These are phyloP conservation scores for Acrobasis consociella DNA, from an alignment of 2,888 invertebrate genomes.

Conservation along the genomic window DNA sequence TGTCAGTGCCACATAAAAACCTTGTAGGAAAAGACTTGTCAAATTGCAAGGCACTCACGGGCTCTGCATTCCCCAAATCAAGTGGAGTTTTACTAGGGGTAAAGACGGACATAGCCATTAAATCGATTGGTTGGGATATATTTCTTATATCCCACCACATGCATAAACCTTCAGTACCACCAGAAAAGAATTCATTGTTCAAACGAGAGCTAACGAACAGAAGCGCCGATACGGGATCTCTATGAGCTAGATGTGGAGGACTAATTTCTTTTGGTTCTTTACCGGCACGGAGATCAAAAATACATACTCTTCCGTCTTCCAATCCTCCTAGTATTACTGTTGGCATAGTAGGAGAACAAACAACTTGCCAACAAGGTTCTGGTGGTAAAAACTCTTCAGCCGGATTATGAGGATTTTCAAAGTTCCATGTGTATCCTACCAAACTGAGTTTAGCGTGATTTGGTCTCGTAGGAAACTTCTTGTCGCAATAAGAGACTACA, in stretches of 20 bases:
- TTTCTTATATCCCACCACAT: constrained; percentile 87
- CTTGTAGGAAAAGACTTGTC: constrained; percentile 86
- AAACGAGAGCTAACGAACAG: constrained; percentile 82
- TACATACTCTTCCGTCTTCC: constrained; percentile 56
- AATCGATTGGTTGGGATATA: constrained; percentile 80
- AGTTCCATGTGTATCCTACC: constrained; percentile 85
- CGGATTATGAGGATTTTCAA: constrained; percentile 61
- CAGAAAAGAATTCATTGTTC: constrained; percentile 83
- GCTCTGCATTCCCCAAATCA: constrained; percentile 78
- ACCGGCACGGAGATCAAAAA: constrained; percentile 90
- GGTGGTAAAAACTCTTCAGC: constrained; percentile 44
- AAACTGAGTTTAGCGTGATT: constrained; percentile 55
- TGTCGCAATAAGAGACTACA: constrained; percentile 83
- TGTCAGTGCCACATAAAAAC: constrained; percentile 62
- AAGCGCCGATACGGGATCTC: constrained; percentile 79
- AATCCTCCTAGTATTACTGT: constrained; percentile 51
- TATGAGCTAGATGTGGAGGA: constrained; percentile 56
- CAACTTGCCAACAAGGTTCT: constrained; percentile 53
- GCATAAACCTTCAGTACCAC: constrained; percentile 83
- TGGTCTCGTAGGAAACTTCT: constrained; percentile 40
- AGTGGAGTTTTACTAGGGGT: constrained; percentile 64
- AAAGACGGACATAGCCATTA: constrained; percentile 82
- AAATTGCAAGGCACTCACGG: constrained; percentile 85
- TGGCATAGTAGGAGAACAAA: constrained; percentile 47
- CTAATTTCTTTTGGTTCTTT: constrained; percentile 87